These are phyloP conservation scores for Eumerus sabulonum DNA, from an alignment of 2,888 invertebrate genomes.

Conservation along the genomic window DNA sequence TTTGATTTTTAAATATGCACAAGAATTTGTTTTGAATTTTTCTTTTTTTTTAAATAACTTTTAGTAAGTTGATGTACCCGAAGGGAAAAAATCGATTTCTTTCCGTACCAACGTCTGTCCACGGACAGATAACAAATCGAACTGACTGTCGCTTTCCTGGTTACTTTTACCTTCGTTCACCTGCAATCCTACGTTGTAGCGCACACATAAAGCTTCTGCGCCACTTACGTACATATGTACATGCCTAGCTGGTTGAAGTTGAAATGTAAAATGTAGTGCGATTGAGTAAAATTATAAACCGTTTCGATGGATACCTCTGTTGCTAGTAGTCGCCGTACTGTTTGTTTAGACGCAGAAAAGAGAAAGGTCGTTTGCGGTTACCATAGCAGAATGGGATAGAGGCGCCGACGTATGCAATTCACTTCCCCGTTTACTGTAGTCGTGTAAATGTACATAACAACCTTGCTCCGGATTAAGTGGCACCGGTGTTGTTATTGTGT, in stretches of 20 bases:
- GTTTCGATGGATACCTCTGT: conserved; percentile 64
- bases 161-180: conserved; percentile 68
- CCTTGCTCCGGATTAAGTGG: conserved; percentile 54
- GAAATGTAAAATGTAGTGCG: conserved; percentile 27
- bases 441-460: conserved; percentile 28
- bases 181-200: conserved; percentile 29
- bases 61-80: conserved; percentile 16
- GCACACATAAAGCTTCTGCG: no score
- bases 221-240: no score
- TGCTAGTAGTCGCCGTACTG: conserved; percentile 48
- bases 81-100: conserved; percentile 33
- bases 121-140: conserved; percentile 57
- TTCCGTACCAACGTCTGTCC: conserved; percentile 65
- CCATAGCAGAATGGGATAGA: conserved; percentile 25
- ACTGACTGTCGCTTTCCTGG: conserved; percentile 68
- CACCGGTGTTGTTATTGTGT: neutral
- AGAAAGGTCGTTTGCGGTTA: conserved; percentile 64
- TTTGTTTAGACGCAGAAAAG: conserved; percentile 56
- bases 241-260: conserved; percentile 32
- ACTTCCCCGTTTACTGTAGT: conserved; percentile 52
- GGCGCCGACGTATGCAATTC: conserved; percentile 20
- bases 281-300: conserved; percentile 47
- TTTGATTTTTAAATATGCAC: no score
- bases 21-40: conserved; percentile 16
- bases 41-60: conserved; percentile 14